A percentile compares a stretch with the other conserved stretches of the same genome.
These are phyloP conservation scores for Bombus impatiens DNA, from an alignment of 1,140 invertebrate genomes.

Conservation along the genomic window DNA sequence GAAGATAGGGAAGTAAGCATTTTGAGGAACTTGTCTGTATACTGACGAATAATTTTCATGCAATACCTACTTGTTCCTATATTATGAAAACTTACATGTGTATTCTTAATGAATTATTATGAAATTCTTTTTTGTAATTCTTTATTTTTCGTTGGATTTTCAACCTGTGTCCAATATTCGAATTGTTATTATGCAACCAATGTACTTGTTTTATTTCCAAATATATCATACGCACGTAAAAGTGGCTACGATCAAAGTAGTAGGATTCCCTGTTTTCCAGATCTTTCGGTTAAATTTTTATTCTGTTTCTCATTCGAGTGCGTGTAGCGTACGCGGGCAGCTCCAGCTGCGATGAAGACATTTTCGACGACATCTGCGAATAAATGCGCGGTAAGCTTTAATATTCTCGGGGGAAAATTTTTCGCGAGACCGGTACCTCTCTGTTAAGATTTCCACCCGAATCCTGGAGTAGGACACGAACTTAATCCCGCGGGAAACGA, in stretches of 20 bases:
- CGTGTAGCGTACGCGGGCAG: neutral
- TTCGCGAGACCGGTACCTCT: neutral
- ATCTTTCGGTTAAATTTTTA: neutral
- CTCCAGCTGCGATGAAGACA: neutral
- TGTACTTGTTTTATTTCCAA: no score
- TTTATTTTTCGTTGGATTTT: no score
- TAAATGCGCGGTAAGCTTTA: conserved; percentile 16
- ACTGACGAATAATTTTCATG: neutral
- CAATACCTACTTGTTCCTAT: neutral
- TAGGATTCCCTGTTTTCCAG: neutral
- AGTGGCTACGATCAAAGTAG: no score
- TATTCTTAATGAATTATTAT: neutral
- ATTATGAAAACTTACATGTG: neutral
- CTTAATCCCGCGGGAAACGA: conserved; percentile 50
- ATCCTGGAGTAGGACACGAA: conserved; percentile 38
- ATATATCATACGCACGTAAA: no score
- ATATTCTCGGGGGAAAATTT: conserved; percentile 29
- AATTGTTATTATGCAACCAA: no score
- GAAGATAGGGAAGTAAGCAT: neutral
- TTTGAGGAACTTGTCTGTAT: neutral
- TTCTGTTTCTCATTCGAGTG: conserved; percentile 2
- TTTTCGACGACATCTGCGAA: conserved; percentile 13
- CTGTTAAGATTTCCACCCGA: conserved; percentile 7
- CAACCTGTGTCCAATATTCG: no score
- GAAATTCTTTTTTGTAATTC: no score